A percentile compares a stretch with the other conserved stretches of the same genome.
Evolutionary conservation across 2,888 invertebrate genomes (phyloP).

Genomic region (Leptinotarsa haldemani): DNA sequence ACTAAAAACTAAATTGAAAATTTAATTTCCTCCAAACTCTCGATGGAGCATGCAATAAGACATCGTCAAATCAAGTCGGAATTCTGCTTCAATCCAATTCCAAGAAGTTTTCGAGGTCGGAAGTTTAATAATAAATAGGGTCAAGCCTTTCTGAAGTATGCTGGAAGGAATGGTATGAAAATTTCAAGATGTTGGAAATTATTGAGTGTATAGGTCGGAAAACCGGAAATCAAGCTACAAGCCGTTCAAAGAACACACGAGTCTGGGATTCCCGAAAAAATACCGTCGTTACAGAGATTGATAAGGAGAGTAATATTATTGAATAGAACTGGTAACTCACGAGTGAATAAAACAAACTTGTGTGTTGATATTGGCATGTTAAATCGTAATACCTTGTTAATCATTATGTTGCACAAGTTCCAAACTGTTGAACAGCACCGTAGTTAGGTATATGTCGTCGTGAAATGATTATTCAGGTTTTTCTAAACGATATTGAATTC

Average conservation of each 20-base stretch:
- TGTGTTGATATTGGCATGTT: no score
- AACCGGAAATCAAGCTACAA: not conserved
- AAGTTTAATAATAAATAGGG: not conserved
- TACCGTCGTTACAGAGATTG: no score
- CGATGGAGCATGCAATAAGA: constrained; percentile 7
- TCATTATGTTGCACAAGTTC: no score
- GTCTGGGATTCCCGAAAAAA: no score
- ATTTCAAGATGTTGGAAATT: not conserved
- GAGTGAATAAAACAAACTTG: no score
- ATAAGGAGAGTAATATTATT: no score
- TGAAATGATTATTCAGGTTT: no score
- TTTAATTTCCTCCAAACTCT: not conserved
- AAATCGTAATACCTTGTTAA: no score
- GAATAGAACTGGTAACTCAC: no score
- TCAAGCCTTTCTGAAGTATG: not conserved
- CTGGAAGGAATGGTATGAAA: constrained; percentile 1
- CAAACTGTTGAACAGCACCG: no score
- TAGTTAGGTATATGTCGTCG: no score
- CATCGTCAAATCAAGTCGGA: constrained; percentile 1
- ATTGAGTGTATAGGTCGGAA: not conserved
- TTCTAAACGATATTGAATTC: no score
- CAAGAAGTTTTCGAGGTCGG: constrained; percentile 12
- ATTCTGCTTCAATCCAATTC: not conserved
- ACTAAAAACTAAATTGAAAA: constrained; percentile 1
- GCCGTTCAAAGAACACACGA: not conserved